A percentile compares a stretch with the other conserved stretches of the same genome.
phyloP scores from a whole-genome alignment of 1,140 invertebrate species.

The Panagrolaimus sp. region DNA sequence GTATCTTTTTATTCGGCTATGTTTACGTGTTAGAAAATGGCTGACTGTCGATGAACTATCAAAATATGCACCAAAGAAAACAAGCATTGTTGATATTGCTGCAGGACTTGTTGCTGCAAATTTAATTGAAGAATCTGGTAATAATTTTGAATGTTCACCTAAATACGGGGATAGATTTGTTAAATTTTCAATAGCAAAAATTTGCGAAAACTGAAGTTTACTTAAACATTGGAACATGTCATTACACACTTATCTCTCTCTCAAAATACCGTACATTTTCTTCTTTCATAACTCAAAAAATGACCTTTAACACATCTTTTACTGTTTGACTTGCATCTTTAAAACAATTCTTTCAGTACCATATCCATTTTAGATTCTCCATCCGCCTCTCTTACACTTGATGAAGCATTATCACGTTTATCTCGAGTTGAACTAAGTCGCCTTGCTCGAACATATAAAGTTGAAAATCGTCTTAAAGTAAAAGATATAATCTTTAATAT shows the following conservation, averaged over 20 bases:
- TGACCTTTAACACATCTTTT: too few relatives aligned
- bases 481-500: background rate
- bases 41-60: background rate
- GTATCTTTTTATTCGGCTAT: slow-evolving; percentile 21
- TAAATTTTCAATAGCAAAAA: too few relatives aligned
- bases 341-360: too few relatives aligned
- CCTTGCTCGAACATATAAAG: slow-evolving; percentile 2
- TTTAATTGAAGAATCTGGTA: background rate
- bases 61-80: slow-evolving; percentile 6
- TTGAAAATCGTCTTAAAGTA: background rate
- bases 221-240: too few relatives aligned
- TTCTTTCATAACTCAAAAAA: too few relatives aligned
- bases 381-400: background rate
- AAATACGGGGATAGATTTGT: too few relatives aligned
- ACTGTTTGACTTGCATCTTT: too few relatives aligned
- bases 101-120: background rate
- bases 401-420: background rate
- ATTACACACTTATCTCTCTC: too few relatives aligned
- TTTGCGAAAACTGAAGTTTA: too few relatives aligned
- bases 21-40: slow-evolving; percentile 26
- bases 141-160: too few relatives aligned
- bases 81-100: slow-evolving; percentile 8
- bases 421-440: background rate
- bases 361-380: background rate
- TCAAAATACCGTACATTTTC: too few relatives aligned